phyloP scores from a whole-genome alignment of 1,140 invertebrate species.

The Magallana gigas region DNA sequence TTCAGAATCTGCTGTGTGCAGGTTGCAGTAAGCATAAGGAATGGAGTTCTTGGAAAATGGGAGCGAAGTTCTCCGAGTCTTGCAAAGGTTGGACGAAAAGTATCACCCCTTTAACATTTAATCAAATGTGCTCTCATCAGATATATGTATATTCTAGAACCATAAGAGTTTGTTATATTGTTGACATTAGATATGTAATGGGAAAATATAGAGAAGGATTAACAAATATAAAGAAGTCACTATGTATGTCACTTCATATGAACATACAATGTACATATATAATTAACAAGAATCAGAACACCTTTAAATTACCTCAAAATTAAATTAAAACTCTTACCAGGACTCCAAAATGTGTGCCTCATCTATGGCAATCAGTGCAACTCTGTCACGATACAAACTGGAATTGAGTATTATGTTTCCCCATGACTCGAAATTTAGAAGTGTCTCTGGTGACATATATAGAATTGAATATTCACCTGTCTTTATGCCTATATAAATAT shows the following conservation, averaged over 20 bases:
- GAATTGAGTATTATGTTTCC: no score
- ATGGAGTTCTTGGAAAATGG: conserved; percentile 23
- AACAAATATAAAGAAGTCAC: background rate
- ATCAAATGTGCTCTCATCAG: background rate
- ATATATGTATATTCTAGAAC: background rate
- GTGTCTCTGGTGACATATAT: conserved; percentile 35
- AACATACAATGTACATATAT: no score
- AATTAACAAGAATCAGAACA: no score
- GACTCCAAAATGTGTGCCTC: no score
- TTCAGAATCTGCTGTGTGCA: conserved; percentile 11
- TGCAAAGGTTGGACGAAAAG: conserved; percentile 41
- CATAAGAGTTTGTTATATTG: background rate
- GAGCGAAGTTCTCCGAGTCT: conserved; percentile 39
- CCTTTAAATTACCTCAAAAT: no score
- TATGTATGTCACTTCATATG: no score
- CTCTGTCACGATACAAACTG: no score
- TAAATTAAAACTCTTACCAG: no score
- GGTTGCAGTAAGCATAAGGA: conserved; percentile 31
- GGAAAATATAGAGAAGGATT: background rate
- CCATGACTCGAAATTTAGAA: no score
- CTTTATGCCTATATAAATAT: background rate
- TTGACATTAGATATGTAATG: background rate
- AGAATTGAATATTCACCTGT: conserved; percentile 2
- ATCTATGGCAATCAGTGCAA: no score
- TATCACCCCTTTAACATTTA: conserved; percentile 40